phyloP scores from a whole-genome alignment of 2,888 invertebrate genomes.

The Sepioteuthis lessoniana region DNA sequence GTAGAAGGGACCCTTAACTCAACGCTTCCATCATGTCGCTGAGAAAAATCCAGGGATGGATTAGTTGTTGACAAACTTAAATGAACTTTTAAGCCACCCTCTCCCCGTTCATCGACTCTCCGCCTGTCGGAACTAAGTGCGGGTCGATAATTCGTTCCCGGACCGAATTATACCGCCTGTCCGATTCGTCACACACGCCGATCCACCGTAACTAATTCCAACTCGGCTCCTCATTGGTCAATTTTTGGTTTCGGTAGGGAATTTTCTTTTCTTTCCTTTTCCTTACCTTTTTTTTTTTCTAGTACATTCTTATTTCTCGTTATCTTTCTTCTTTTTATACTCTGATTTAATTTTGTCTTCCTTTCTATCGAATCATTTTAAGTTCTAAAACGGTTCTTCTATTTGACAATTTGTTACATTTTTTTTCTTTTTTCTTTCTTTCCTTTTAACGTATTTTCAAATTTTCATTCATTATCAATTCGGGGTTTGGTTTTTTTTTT shows the following conservation, averaged over 20 bases:
- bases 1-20: neutral
- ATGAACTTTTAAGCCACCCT: conserved; percentile 10
- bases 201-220: neutral
- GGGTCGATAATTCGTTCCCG: conserved; percentile 20
- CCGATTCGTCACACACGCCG: conserved; percentile 33
- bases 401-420: too few relatives aligned
- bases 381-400: too few relatives aligned
- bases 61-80: conserved; percentile 33
- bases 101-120: neutral
- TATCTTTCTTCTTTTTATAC: neutral
- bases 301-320: too few relatives aligned
- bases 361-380: too few relatives aligned
- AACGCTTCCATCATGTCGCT: neutral
- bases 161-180: neutral
- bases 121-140: neutral
- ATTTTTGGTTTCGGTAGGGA: neutral
- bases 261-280: neutral
- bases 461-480: too few relatives aligned
- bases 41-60: neutral
- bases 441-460: too few relatives aligned
- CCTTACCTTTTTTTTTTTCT: too few relatives aligned
- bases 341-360: too few relatives aligned
- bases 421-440: too few relatives aligned
- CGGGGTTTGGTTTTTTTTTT: too few relatives aligned
- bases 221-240: conserved; percentile 3